Conservation (phyloP, 2,797 vertebrate genomes). For the Psittacula echo region DNA sequence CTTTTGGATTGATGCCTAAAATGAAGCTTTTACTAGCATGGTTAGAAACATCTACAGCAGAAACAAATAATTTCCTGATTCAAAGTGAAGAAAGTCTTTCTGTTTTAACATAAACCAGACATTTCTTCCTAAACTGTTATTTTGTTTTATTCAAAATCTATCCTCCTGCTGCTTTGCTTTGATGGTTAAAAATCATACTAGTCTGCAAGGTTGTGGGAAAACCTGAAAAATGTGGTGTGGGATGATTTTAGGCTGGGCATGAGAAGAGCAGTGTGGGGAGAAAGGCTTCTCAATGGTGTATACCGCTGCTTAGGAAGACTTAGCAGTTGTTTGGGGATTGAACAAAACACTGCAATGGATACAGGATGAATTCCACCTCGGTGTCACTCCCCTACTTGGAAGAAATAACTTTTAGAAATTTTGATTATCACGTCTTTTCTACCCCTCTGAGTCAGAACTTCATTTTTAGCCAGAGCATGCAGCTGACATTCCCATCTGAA, state of each 20-base stretch:
- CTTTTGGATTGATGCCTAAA: neutral
- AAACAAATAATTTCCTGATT: neutral
- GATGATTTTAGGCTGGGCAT: neutral
- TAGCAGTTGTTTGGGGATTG: neutral
- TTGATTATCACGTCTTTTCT: constrained; percentile 17
- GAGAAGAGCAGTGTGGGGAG: neutral
- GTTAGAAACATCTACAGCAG: neutral
- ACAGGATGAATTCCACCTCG: neutral
- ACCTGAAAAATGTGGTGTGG: neutral
- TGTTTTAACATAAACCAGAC: neutral
- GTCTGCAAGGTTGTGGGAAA: neutral
- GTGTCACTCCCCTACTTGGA: neutral
- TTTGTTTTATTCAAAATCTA: constrained; percentile 18
- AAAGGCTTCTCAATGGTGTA: neutral
- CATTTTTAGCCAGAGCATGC: constrained; percentile 28
- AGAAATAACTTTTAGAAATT: constrained; percentile 16
- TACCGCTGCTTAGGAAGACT: neutral
- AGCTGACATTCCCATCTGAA: constrained; percentile 36
- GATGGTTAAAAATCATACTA: neutral
- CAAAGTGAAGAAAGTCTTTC: neutral
- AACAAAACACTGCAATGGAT: neutral
- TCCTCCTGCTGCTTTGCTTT: constrained; percentile 14
- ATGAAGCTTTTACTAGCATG: neutral
- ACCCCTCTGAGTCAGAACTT: constrained; percentile 15
- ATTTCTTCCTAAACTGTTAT: neutral